Evolutionary conservation across 2,113 vertebrate genomes (phyloP).

Genomic region (Nanger granti): DNA sequence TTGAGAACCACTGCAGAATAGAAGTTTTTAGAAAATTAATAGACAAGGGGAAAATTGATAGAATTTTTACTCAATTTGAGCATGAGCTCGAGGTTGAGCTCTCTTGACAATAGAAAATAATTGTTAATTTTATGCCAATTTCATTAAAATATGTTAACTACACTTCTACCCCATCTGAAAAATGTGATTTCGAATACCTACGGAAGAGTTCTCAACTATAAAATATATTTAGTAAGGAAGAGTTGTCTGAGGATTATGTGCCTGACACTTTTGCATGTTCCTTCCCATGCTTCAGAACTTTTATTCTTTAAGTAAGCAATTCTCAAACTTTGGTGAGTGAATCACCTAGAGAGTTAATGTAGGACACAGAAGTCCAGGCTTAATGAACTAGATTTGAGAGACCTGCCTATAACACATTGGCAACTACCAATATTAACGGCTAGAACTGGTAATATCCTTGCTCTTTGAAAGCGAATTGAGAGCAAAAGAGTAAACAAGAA

Average conservation of each 20-base stretch:
- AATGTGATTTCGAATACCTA: neutral
- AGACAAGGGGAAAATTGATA: neutral
- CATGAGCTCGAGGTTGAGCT: conserved; percentile 59
- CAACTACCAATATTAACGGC: neutral
- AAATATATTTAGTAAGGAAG: neutral
- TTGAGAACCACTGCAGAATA: neutral
- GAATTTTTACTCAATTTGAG: accelerated
- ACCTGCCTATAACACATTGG: neutral
- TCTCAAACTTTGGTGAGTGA: neutral
- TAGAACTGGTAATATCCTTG: neutral
- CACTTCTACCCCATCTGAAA: neutral
- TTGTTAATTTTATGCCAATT: neutral
- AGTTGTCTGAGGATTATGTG: neutral
- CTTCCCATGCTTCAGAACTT: neutral
- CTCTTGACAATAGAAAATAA: conserved; percentile 55
- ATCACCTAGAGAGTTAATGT: neutral
- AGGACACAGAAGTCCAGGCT: neutral
- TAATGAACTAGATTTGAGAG: neutral
- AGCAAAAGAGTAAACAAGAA: neutral
- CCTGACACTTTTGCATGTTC: neutral
- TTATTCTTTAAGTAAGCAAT: neutral
- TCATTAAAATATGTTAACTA: neutral
- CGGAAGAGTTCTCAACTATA: neutral
- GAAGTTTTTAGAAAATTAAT: neutral
- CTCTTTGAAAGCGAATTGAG: neutral